phyloP scores from a whole-genome alignment of 2,113 vertebrate species.

The Cynoglossus semilaevis region DNA sequence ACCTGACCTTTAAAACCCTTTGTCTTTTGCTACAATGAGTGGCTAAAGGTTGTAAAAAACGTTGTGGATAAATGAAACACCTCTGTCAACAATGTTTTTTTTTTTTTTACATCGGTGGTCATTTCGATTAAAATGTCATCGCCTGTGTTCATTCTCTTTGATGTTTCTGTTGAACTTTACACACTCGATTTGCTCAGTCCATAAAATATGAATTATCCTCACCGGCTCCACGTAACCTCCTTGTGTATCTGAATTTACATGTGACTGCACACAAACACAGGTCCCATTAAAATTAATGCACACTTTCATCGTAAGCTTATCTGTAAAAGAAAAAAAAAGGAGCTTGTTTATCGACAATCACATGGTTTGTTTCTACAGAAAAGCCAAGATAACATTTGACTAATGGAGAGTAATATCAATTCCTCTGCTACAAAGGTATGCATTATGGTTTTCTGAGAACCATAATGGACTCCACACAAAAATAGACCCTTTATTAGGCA shows the following conservation, averaged over 20 bases:
- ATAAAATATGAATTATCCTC: constrained; percentile 71
- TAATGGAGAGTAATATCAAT: constrained; percentile 4
- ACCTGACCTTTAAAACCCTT: constrained; percentile 64
- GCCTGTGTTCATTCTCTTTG: constrained; percentile 73
- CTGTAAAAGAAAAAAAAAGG: constrained; percentile 19
- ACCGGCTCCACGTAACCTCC: constrained; percentile 41
- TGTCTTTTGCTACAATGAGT: constrained; percentile 53
- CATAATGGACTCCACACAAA: constrained; percentile 16
- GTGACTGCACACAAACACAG: constrained; percentile 25
- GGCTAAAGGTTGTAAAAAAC: constrained; percentile 33
- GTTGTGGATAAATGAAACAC: constrained; percentile 63
- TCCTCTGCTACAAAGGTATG: constrained; percentile 7
- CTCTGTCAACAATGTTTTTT: constrained; percentile 69
- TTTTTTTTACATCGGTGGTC: constrained; percentile 64
- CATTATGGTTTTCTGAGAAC: constrained; percentile 16
- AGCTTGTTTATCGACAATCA: too few species aligned
- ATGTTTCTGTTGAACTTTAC: constrained; percentile 80
- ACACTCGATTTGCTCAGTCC: constrained; percentile 77
- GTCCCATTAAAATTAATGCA: constrained; percentile 5
- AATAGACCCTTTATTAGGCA: constrained; percentile 16
- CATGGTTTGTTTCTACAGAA: too few species aligned
- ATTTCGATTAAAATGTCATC: constrained; percentile 78
- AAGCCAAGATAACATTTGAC: neutral
- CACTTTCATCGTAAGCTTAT: constrained; percentile 3
- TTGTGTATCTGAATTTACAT: constrained; percentile 36